phyloP scores from a whole-genome alignment of 2,888 invertebrate species.

The Trissolcus japonicus region DNA sequence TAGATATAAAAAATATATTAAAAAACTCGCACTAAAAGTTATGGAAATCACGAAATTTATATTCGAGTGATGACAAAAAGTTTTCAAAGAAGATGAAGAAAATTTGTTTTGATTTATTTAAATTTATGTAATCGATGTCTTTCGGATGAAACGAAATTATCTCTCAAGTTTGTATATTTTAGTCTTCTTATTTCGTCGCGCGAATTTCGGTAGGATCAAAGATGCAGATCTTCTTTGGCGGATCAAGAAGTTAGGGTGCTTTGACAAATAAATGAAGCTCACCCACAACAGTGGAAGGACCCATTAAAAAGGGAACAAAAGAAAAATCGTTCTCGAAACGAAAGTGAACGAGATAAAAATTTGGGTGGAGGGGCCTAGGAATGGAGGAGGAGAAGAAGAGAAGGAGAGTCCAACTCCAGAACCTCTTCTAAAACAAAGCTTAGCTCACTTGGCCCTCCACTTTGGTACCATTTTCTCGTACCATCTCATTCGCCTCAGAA shows the following conservation, averaged over 20 bases:
- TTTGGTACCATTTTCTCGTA: constrained; percentile 10
- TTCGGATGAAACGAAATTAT: no score
- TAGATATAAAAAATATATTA: no score
- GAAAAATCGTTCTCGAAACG: constrained; percentile 47
- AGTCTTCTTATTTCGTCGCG: not conserved
- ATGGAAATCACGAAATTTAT: not conserved
- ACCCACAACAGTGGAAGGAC: constrained; percentile 21
- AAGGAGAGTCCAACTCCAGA: constrained; percentile 20
- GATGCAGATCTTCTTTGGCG: not conserved
- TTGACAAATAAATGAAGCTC: constrained; percentile 37
- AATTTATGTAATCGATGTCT: no score
- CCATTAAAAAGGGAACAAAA: constrained; percentile 40
- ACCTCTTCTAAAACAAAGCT: constrained; percentile 51
- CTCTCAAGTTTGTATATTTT: not conserved
- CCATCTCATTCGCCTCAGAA: constrained; percentile 1
- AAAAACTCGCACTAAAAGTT: no score
- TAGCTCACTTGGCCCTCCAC: constrained; percentile 30
- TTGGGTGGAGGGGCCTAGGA: constrained; percentile 41
- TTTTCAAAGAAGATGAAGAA: not conserved
- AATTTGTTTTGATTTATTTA: no score
- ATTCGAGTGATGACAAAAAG: constrained; percentile 2
- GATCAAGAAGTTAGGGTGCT: constrained; percentile 3
- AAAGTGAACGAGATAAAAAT: constrained; percentile 51
- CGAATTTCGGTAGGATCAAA: constrained; percentile 21
- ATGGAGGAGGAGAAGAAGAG: constrained; percentile 6